These are phyloP conservation scores for Hemitrygon akajei DNA, from an alignment of 2,797 vertebrate genomes.

Conservation along the genomic window DNA sequence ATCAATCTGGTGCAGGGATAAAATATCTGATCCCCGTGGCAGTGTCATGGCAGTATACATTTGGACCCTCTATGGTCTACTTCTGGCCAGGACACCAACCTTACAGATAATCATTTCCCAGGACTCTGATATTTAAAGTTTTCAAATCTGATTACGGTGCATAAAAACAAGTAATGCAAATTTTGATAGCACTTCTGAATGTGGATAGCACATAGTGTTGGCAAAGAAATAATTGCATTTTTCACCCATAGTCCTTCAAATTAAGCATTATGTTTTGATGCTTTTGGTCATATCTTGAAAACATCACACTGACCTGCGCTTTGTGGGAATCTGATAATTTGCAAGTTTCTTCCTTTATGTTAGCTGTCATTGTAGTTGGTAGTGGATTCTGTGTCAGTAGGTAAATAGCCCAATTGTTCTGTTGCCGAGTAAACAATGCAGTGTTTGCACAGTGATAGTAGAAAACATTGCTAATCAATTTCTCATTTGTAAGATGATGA, in stretches of 20 bases:
- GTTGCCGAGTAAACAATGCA: background rate
- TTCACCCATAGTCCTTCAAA: background rate
- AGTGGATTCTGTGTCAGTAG: background rate
- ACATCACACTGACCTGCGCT: background rate
- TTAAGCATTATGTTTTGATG: background rate
- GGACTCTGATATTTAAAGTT: background rate
- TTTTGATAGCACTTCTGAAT: background rate
- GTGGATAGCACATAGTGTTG: background rate
- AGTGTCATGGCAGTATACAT: background rate
- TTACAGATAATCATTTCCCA: background rate
- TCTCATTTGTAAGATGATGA: background rate
- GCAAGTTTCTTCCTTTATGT: no score
- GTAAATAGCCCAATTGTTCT: background rate
- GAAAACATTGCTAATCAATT: background rate
- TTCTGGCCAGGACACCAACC: background rate
- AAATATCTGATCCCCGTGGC: background rate
- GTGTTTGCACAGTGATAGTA: background rate
- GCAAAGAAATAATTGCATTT: background rate
- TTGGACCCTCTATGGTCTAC: background rate
- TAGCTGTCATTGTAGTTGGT: background rate
- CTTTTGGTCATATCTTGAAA: slow-evolving; percentile 18
- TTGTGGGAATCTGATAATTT: background rate
- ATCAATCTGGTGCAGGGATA: background rate
- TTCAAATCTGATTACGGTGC: background rate
- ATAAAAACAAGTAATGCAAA: background rate